These are phyloP conservation scores for Carterocephalus palaemon DNA, from an alignment of 2,888 invertebrate species.

Conservation along the genomic window DNA sequence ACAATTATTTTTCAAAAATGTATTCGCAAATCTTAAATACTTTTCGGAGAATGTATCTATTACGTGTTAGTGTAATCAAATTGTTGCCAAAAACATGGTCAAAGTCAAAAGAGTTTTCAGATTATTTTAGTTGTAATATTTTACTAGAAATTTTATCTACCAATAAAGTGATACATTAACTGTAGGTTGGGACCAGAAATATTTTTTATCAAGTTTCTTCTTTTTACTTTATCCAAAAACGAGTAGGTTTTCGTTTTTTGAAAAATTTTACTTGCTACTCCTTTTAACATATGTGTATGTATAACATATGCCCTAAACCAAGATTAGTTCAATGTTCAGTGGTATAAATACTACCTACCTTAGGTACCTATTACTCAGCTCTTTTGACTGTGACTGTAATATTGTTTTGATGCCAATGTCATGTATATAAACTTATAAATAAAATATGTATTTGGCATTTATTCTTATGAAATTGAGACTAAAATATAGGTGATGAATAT, in stretches of 20 bases:
- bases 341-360: constrained; percentile 4
- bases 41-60: constrained; percentile 44
- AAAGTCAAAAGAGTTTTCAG: constrained; percentile 27
- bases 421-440: constrained; percentile 27
- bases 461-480: constrained; percentile 48
- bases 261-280: background rate
- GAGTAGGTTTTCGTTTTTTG: background rate
- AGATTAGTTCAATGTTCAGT: background rate
- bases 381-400: constrained; percentile 41
- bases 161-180: background rate
- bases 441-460: constrained; percentile 45
- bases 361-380: constrained; percentile 27
- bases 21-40: constrained; percentile 34
- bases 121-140: constrained; percentile 4
- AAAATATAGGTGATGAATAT: constrained; percentile 30
- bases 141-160: constrained; percentile 7
- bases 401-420: constrained; percentile 40
- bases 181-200: constrained; percentile 14
- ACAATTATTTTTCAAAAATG: constrained; percentile 35
- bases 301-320: too few species aligned
- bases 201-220: constrained; percentile 6
- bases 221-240: background rate
- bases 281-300: background rate
- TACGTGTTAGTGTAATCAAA: constrained; percentile 36
- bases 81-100: constrained; percentile 47